Evolutionary conservation across 2,797 vertebrate species (phyloP).

Genomic region (Adelosebastes latens): DNA sequence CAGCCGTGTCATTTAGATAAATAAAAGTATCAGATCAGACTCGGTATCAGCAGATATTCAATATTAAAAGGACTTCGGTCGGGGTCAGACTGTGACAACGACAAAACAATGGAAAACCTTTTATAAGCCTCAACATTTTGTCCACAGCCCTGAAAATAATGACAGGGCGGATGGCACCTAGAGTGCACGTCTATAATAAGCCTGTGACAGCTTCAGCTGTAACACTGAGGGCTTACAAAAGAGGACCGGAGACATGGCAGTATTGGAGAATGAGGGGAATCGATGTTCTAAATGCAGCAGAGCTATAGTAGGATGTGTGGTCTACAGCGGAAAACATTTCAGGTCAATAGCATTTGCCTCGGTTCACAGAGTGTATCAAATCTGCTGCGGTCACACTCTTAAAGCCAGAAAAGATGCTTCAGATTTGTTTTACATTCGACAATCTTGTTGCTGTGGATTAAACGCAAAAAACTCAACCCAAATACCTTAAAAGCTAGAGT

Average conservation of each 20-base stretch:
- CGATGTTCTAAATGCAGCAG: slow-evolving; percentile 59
- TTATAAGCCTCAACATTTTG: slow-evolving; percentile 6
- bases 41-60: not conserved
- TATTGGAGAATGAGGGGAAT: slow-evolving; percentile 24
- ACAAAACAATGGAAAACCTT: slow-evolving; percentile 10
- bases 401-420: not conserved
- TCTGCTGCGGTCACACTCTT: not conserved
- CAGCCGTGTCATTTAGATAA: not conserved
- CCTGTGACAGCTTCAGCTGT: slow-evolving; percentile 50
- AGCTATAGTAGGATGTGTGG: slow-evolving; percentile 39
- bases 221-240: slow-evolving; percentile 46
- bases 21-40: not conserved
- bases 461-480: not conserved
- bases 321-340: slow-evolving; percentile 47
- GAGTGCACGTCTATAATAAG: slow-evolving; percentile 46
- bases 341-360: slow-evolving; percentile 47
- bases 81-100: not conserved
- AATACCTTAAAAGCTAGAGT: slow-evolving; percentile 7
- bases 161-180: slow-evolving; percentile 17
- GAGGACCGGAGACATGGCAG: slow-evolving; percentile 22
- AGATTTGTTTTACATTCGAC: not conserved
- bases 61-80: not conserved
- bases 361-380: slow-evolving; percentile 21
- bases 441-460: not conserved
- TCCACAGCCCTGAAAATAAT: slow-evolving; percentile 4